Percentiles rank a stretch among this genome's conserved stretches.
Conservation (phyloP, 2,113 vertebrate genomes). For the Rhabdornis inornatus region DNA sequence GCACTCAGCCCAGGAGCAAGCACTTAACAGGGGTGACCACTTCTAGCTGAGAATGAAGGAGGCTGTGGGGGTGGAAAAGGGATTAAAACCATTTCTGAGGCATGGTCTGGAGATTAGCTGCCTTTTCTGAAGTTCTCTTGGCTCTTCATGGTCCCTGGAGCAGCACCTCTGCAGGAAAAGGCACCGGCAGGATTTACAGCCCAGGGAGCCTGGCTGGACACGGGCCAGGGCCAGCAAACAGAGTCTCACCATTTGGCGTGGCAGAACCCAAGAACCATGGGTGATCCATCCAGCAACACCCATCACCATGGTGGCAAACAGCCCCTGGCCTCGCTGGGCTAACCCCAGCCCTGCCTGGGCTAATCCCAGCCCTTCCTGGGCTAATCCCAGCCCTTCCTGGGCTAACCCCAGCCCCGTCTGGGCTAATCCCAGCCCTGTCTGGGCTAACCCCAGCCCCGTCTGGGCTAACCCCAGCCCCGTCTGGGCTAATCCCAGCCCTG, state of each 20-base stretch:
- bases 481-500: neutral
- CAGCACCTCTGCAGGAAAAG: neutral
- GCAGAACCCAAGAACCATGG: neutral
- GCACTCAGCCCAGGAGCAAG: neutral
- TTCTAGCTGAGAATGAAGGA: neutral
- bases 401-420: neutral
- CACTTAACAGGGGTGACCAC: neutral
- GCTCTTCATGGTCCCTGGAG: neutral
- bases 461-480: neutral
- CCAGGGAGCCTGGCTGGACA: neutral
- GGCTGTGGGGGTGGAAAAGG: neutral
- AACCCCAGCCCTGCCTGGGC: neutral
- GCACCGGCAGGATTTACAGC: neutral
- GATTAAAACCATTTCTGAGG: neutral
- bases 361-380: too few species aligned
- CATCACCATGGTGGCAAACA: neutral
- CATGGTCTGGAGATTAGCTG: neutral
- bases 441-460: neutral
- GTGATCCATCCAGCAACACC: fast-evolving
- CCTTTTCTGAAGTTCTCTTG: neutral
- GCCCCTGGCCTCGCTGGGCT: fast-evolving
- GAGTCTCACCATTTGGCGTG: neutral
- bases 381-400: neutral
- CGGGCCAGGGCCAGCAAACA: fast-evolving
- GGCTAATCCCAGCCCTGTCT: too few species aligned